These are phyloP conservation scores for Gerris buenoi DNA, from an alignment of 1,140 invertebrate species.

Conservation along the genomic window DNA sequence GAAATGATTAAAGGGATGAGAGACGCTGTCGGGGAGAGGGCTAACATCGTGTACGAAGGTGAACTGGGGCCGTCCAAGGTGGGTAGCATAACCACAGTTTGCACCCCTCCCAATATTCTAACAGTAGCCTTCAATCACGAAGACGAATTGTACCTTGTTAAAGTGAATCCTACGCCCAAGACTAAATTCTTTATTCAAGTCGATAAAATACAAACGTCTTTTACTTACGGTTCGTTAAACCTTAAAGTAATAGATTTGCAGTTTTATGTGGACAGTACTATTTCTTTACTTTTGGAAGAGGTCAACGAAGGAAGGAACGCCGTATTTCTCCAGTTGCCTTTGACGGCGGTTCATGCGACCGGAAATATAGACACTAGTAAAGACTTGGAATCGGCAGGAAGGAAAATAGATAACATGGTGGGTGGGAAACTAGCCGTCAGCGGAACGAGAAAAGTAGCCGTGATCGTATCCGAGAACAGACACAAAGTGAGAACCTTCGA, in stretches of 20 bases:
- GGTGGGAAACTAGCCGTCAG: slow-evolving; percentile 64
- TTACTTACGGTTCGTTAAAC: neutral
- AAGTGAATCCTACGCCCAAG: neutral
- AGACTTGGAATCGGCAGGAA: slow-evolving; percentile 34
- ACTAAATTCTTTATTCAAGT: no score
- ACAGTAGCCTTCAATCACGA: neutral
- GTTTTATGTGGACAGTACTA: slow-evolving; percentile 62
- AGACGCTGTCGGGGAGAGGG: slow-evolving; percentile 14
- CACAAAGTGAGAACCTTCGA: slow-evolving; percentile 74
- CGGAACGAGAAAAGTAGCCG: slow-evolving; percentile 71
- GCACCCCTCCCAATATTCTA: neutral
- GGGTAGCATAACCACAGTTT: neutral
- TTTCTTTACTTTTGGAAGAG: slow-evolving; percentile 58
- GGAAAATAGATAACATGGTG: slow-evolving; percentile 53
- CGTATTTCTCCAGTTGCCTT: slow-evolving; percentile 47
- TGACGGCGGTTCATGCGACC: slow-evolving; percentile 29
- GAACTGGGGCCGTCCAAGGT: slow-evolving; percentile 6
- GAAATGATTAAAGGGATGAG: slow-evolving; percentile 54
- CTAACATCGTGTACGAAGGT: slow-evolving; percentile 2
- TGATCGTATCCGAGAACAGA: slow-evolving; percentile 61
- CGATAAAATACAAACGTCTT: neutral
- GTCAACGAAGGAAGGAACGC: slow-evolving; percentile 35
- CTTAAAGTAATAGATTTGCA: slow-evolving; percentile 44
- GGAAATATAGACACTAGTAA: slow-evolving; percentile 29
- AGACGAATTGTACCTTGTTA: slow-evolving; percentile 1